Evolutionary conservation across 1,140 invertebrate species (phyloP), one percentile per base, ranked within the genome.

Genomic region (Polyergus mexicanus): DNA sequence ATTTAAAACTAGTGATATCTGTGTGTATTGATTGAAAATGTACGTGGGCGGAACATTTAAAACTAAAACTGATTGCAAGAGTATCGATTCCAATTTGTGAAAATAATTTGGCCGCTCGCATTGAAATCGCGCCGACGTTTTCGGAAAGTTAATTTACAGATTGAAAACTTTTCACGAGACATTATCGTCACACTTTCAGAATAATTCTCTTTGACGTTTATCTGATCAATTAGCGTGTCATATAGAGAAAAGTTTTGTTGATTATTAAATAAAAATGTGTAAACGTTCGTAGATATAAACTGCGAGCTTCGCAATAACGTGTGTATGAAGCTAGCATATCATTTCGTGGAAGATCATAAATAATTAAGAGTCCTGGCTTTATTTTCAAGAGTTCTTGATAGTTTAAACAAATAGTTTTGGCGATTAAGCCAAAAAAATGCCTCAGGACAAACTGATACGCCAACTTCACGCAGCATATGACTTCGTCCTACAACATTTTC

Each of bases 1-100:
- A 80, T 78, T 78, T 78, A 78, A 78, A 78, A 78, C 28, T 80
- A 47, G 22, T 35, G 77, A 80, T 71, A 80, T 80, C 63, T 71
- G 65, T 80, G 58, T 71, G 65, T 80, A 71, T 80, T 56, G 65
- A 80, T 80, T 80, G 68, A 80, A 80, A 80, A 80, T 54, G 28
- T 22, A 22, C 22, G 35, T 44, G 65, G 47, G 32, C 77, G 65
- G 22, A 41, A 11, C 35, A 47, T 69, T 80, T 68, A 80, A 69
- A 71, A 51, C 35, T 41, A 56, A 80, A 80, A 71, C 69, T 80
- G 77, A 78, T 78, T 78, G 38, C 75, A 44, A 10, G 58, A 32
- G 65, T 80, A 41, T 35, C 77, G 77, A 69, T 69, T 71, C 5
- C 77, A 80, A 80, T 80, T 69, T 80, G 69, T 80, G 77, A 80